These are phyloP conservation scores for Psittacula echo DNA, from an alignment of 2,797 vertebrate genomes.

Conservation along the genomic window DNA sequence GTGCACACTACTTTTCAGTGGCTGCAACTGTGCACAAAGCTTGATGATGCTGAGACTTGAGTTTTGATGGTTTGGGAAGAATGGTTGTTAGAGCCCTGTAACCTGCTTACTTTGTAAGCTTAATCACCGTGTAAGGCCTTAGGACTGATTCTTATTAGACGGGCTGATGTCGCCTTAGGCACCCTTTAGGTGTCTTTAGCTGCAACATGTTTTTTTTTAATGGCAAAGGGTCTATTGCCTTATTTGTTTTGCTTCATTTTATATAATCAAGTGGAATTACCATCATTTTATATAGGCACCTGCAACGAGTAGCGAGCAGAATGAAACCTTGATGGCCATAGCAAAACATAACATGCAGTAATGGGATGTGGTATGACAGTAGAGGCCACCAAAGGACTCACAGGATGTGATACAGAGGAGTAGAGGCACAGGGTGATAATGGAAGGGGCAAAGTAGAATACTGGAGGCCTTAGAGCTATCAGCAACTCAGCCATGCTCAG, in stretches of 20 bases:
- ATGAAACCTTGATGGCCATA: not conserved
- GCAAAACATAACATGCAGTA: not conserved
- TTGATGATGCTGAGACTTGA: not conserved
- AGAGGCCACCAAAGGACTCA: not conserved
- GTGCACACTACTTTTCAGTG: accelerated
- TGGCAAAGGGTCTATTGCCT: not conserved
- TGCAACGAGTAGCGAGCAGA: not conserved
- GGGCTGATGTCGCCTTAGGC: not conserved
- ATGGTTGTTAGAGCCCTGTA: not conserved
- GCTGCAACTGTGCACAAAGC: not conserved
- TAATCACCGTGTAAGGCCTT: not conserved
- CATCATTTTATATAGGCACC: not conserved
- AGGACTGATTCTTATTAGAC: not conserved
- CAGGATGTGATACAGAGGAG: not conserved
- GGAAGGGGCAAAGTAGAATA: not conserved
- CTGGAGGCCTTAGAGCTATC: not conserved
- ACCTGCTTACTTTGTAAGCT: not conserved
- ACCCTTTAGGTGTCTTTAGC: not conserved
- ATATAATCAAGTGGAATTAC: not conserved
- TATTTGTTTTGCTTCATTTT: not conserved
- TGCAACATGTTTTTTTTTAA: not conserved
- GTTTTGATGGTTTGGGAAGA: not conserved
- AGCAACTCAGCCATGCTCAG: not conserved
- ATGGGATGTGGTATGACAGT: not conserved
- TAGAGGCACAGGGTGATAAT: not conserved